These are phyloP conservation scores for Orius insidiosus DNA, from an alignment of 1,140 invertebrate species.

Conservation along the genomic window DNA sequence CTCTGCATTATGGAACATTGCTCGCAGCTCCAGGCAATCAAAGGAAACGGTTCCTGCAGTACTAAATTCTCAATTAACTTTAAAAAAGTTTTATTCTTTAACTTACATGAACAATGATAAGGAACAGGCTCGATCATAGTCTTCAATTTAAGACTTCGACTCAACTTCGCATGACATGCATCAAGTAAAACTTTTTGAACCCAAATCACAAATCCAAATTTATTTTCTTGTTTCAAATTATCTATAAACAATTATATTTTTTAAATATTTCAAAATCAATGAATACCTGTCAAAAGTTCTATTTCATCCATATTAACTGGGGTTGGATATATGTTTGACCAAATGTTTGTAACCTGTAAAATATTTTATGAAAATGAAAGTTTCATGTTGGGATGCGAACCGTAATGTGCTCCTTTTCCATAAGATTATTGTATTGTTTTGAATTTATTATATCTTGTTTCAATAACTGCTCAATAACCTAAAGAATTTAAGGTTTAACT, in stretches of 20 bases:
- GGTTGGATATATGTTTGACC: background rate
- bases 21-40: conserved; percentile 54
- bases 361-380: too few species aligned
- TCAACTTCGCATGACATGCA: conserved; percentile 44
- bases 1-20: conserved; percentile 43
- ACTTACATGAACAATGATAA: conserved; percentile 42
- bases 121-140: conserved; percentile 35
- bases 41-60: conserved; percentile 45
- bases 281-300: conserved; percentile 12
- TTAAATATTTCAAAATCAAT: background rate
- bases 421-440: conserved; percentile 34
- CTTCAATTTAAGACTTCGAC: conserved; percentile 25
- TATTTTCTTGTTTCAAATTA: conserved; percentile 35
- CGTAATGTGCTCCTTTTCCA: conserved; percentile 19
- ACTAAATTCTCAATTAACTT: conserved; percentile 27
- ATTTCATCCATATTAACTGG: conserved; percentile 11
- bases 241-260: conserved; percentile 24
- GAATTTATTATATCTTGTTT: conserved; percentile 38
- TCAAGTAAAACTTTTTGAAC: conserved; percentile 48
- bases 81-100: conserved; percentile 12
- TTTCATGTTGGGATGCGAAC: too few species aligned
- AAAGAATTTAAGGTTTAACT: conserved; percentile 6
- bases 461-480: conserved; percentile 33
- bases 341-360: background rate
- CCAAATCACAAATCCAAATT: conserved; percentile 41